These are phyloP conservation scores for Coptodon rendalli DNA, from an alignment of 2,113 vertebrate genomes.

Conservation along the genomic window DNA sequence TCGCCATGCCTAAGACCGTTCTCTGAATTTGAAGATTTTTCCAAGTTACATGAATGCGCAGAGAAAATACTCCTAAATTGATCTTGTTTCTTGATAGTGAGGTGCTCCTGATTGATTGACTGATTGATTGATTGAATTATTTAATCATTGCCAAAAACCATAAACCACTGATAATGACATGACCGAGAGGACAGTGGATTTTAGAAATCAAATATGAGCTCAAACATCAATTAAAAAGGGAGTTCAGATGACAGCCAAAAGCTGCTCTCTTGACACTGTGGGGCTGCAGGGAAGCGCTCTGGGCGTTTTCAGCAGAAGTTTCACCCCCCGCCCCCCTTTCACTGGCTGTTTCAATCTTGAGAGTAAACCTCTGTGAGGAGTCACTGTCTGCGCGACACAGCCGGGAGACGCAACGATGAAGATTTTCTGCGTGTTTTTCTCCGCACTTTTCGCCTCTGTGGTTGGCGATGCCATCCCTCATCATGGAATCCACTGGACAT, in stretches of 20 bases:
- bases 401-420: slow-evolving; percentile 45
- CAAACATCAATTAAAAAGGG: neutral
- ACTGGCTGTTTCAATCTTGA: neutral
- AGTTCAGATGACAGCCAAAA: neutral
- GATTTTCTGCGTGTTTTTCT: slow-evolving; percentile 26
- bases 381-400: neutral
- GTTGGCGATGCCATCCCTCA: slow-evolving; percentile 33
- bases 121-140: fast-evolving
- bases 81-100: neutral
- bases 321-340: slow-evolving; percentile 31
- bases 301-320: slow-evolving; percentile 45
- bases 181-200: fast-evolving
- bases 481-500: slow-evolving; percentile 71
- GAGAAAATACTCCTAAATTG: neutral
- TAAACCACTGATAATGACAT: neutral
- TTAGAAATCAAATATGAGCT: neutral
- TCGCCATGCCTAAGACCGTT: neutral
- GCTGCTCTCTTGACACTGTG: neutral
- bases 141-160: neutral
- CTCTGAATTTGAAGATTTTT: neutral
- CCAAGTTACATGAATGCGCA: neutral
- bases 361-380: neutral
- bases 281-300: neutral
- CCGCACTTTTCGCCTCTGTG: slow-evolving; percentile 9
- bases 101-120: neutral